These are phyloP conservation scores for Dryoscopus gambensis DNA, from an alignment of 2,113 vertebrate genomes.

Conservation along the genomic window DNA sequence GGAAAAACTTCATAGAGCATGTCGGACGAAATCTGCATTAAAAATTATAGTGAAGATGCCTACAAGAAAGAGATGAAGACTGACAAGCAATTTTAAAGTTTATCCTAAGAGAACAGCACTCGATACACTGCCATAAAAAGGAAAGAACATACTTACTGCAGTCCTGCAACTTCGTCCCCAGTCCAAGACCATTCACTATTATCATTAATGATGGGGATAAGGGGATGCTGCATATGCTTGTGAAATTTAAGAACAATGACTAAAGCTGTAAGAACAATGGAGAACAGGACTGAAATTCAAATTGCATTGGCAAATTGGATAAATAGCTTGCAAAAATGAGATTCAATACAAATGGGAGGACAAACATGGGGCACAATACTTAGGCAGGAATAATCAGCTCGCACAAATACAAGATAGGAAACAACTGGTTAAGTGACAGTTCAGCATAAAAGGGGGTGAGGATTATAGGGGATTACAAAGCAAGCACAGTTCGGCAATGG, in stretches of 20 bases:
- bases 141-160: neutral
- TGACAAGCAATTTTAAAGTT: neutral
- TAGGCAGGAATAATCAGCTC: neutral
- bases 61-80: neutral
- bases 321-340: neutral
- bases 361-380: neutral
- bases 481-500: neutral
- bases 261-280: neutral
- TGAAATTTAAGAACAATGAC: neutral
- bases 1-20: neutral
- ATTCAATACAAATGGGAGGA: neutral
- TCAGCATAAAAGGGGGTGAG: neutral
- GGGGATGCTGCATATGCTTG: neutral
- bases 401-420: neutral
- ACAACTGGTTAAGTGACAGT: neutral
- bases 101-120: neutral
- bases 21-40: neutral
- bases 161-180: neutral
- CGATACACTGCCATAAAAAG: neutral
- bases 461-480: neutral
- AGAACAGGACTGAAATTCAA: neutral
- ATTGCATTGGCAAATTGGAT: neutral
- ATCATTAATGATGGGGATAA: neutral
- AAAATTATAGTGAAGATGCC: neutral
- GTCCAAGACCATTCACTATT: neutral